Evolutionary conservation across 2,888 invertebrate species (phyloP), one percentile per base, ranked within the genome.

Genomic region (Hoplodrina blanda): DNA sequence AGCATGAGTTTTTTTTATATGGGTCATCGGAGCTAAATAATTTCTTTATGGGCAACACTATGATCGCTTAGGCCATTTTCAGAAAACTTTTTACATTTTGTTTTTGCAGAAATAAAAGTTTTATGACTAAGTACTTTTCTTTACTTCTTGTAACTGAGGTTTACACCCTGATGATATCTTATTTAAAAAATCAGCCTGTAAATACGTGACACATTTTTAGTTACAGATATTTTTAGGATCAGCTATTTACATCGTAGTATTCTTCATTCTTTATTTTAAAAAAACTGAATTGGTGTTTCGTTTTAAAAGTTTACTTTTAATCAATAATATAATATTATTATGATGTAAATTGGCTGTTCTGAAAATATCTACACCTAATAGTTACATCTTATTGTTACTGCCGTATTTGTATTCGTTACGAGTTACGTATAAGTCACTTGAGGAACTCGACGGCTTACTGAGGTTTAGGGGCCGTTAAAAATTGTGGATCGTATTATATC

Each of bases 401-500:
- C 62, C 44, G 53, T 69, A 61, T 50, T 67, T 63, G 33, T 49
- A 65, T 54, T 65, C 17, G 44, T 77, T 76, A 73, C 76, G 68
- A 17, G 44, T 77, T 76, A 70, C 76, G 68, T 79, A 79, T 69
- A 67, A 60, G 69, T 75, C 54, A 72, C 60, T 62, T 52, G 59
- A 75, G 69, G 73, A 79, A 72, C 69, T 80, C 50, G 67, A 72
- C 81, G 60, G 82, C 55, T 72, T 67, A 67, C 57, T 56, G 50
- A 41, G 60, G 63, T 81, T 72, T 65, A 65, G 62, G 70, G 73
- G 73, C 76, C 73, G 68, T 71, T 73, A 15, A 67, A 71, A 59
- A 69, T 74, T 30, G 62, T 73, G 81, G 80, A 78, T 81, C 77
- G 84, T 83, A 81, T 83, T 84, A 89, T 87, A 90, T 89, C 88